phyloP scores from a whole-genome alignment of 2,888 invertebrate genomes.

The Xylota segnis region DNA sequence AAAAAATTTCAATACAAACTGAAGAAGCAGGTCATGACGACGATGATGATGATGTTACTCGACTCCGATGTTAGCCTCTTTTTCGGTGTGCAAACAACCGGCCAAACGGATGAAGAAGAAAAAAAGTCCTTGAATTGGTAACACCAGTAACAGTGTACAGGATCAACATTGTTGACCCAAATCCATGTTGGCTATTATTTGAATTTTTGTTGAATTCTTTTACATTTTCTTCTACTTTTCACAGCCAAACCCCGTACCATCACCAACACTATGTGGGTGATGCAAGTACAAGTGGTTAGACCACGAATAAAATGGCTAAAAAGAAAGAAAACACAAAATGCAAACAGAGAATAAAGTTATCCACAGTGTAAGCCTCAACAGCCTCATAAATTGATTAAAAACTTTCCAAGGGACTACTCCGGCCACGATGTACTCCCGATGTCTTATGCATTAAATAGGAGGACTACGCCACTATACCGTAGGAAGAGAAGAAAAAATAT shows the following conservation, averaged over 20 bases:
- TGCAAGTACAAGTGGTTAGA: conserved; percentile 64
- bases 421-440: conserved; percentile 47
- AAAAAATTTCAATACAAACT: conserved; percentile 58
- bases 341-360: conserved; percentile 69
- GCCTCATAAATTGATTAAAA: conserved; percentile 76
- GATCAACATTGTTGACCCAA: conserved; percentile 75
- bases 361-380: conserved; percentile 70
- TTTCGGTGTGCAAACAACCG: conserved; percentile 6
- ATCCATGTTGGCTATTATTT: conserved; percentile 67
- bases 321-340: conserved; percentile 37
- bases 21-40: conserved; percentile 58
- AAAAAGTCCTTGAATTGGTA: conserved; percentile 72
- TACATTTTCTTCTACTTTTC: conserved; percentile 27
- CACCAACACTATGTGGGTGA: conserved; percentile 28
- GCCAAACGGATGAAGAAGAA: conserved; percentile 40
- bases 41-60: conserved; percentile 40
- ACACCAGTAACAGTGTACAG: conserved; percentile 67
- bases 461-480: conserved; percentile 5
- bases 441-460: conserved; percentile 69
- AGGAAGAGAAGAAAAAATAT: background rate
- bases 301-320: conserved; percentile 62
- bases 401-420: conserved; percentile 59
- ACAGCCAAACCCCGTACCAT: background rate
- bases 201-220: conserved; percentile 58
- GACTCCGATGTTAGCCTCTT: conserved; percentile 19